Evolutionary conservation across 1,140 invertebrate genomes (phyloP).

Genomic region (Leptopilina clavipes): DNA sequence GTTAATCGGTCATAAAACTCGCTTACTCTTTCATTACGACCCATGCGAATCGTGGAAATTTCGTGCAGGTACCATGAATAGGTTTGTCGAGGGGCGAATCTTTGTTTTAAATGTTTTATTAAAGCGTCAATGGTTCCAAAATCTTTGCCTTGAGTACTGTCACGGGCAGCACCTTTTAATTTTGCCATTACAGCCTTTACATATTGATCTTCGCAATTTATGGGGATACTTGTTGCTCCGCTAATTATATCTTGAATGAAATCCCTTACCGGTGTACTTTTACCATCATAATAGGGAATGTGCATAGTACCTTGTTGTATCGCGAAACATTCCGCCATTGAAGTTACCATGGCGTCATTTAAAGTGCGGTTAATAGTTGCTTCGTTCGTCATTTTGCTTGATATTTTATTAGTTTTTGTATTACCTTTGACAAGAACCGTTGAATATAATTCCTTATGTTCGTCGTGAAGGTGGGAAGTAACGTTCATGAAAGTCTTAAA

Average conservation of each 20-base stretch:
- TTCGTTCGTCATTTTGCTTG: too few species aligned
- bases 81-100: conserved; percentile 17
- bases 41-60: background rate
- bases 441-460: too few species aligned
- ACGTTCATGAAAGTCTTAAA: too few species aligned
- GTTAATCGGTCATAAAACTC: conserved; percentile 1
- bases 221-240: background rate
- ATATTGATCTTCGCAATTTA: background rate
- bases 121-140: conserved; percentile 14
- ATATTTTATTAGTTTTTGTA: too few species aligned
- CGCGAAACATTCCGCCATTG: too few species aligned
- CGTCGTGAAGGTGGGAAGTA: too few species aligned
- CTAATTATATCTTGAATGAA: conserved; percentile 11
- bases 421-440: too few species aligned
- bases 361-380: too few species aligned
- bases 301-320: too few species aligned
- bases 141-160: background rate
- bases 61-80: too few species aligned
- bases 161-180: conserved; percentile 5
- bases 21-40: background rate
- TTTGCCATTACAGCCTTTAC: background rate
- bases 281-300: too few species aligned
- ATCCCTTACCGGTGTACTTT: background rate
- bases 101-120: conserved; percentile 19
- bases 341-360: too few species aligned